Conservation (phyloP, 2,113 vertebrate species). For the Amphiprion ocellaris region DNA sequence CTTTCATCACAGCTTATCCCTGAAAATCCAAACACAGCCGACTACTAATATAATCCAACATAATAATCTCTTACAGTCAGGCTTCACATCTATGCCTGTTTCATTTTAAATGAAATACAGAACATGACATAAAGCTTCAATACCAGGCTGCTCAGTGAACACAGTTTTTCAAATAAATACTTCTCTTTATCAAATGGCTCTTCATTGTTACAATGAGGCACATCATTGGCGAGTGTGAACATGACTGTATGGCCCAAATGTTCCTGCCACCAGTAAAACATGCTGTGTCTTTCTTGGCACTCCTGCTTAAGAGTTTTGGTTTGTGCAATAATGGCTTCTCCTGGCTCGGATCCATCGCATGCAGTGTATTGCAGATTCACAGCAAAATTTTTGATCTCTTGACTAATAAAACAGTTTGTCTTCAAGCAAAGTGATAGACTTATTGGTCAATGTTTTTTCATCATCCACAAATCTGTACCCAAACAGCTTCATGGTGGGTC, state of each 20-base stretch:
- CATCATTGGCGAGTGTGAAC: slow-evolving; percentile 43
- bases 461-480: slow-evolving; percentile 91
- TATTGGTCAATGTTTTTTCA: slow-evolving; percentile 87
- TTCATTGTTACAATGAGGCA: slow-evolving; percentile 62
- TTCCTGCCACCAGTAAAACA: slow-evolving; percentile 5
- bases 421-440: slow-evolving; percentile 93
- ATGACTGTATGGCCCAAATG: slow-evolving; percentile 15
- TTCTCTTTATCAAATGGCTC: slow-evolving; percentile 40
- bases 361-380: slow-evolving; percentile 24
- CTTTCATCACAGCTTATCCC: slow-evolving; percentile 21
- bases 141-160: slow-evolving; percentile 26
- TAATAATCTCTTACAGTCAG: slow-evolving; percentile 19
- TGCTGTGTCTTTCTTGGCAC: slow-evolving; percentile 21
- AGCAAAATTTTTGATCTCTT: slow-evolving; percentile 4
- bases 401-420: slow-evolving; percentile 81
- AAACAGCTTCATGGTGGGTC: slow-evolving; percentile 91
- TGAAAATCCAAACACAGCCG: slow-evolving; percentile 38
- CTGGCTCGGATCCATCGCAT: not conserved
- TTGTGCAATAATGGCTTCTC: slow-evolving; percentile 49
- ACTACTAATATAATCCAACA: slow-evolving; percentile 10
- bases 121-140: slow-evolving; percentile 32
- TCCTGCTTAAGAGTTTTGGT: slow-evolving; percentile 43
- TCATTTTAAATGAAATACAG: slow-evolving; percentile 40
- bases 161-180: slow-evolving; percentile 57
- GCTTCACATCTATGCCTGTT: slow-evolving; percentile 32